Conservation (phyloP, 2,888 invertebrate species). For the Spodoptera exigua region DNA sequence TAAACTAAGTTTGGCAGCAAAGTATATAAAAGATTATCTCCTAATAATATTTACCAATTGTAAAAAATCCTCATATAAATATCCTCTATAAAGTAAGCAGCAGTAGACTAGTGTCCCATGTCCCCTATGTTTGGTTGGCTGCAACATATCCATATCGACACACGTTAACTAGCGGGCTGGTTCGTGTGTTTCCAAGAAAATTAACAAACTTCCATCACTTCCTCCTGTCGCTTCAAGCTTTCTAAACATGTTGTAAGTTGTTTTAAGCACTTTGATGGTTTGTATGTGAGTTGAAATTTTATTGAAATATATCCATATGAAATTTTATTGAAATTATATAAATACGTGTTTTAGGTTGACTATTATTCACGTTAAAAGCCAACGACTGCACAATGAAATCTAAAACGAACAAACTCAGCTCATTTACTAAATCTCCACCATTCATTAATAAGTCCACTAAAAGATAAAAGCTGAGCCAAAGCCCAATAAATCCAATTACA, state of each 20-base stretch:
- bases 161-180: constrained; percentile 39
- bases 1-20: no score
- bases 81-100: no score
- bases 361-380: neutral
- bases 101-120: neutral
- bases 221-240: constrained; percentile 41
- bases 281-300: neutral
- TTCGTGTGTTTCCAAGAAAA: constrained; percentile 65
- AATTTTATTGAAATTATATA: neutral
- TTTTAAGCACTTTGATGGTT: constrained; percentile 30
- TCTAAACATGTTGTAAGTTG: constrained; percentile 42
- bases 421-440: neutral
- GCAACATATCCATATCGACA: constrained; percentile 46
- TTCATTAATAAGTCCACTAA: neutral
- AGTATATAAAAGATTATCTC: no score
- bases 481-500: constrained; percentile 41
- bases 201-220: constrained; percentile 62
- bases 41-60: no score
- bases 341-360: neutral
- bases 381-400: neutral
- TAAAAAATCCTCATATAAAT: no score
- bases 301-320: constrained; percentile 21
- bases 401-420: neutral
- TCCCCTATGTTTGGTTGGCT: constrained; percentile 32
- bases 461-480: constrained; percentile 13